Base-by-base conservation (phyloP, 2,113 vertebrate genomes). In the Rostratula benghalensis region DNA sequence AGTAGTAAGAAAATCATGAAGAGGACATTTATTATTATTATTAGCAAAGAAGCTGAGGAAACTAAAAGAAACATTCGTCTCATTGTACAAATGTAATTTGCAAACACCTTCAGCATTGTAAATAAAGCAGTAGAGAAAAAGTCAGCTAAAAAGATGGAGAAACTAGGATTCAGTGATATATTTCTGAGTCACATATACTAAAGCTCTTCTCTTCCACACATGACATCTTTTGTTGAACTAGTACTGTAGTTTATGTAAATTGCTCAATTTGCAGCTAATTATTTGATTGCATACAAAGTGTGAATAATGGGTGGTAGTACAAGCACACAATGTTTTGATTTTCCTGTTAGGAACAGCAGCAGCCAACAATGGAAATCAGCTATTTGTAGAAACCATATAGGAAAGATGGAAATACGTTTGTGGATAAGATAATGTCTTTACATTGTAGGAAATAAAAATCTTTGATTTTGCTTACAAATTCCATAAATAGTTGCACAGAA, bases 231-330 rank as follows among this genome's bases (percentile, higher is more conserved):
- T 89, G 53, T 77, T 87, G 56, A 93, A 28, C 31, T 93, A 59
- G 35, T 64, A 59, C 41, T 57, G 11, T 60, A 88, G 25, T 43
- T 90, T 56, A 79, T 89, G 59, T 30, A 94, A 93, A 95, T 96
- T 86, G 83, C 84, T 88, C 80, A 83, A 84, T 90, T 93, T 95
- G 19, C 46, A 89, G 51, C 75, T 96, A 94, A 90, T 97, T 94
- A 89, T 95, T 93, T 92, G 51, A 91, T 83, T 96, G 22, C 19
- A 81, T 76, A 60, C 17, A 56, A 74, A 91, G 10, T 54, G 39
- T 68, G 80, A 97, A 91, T 95, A 83, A 94, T 88, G 24, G 18
- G 10, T 13, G 11, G 19, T 46, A 91, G 12, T 82, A 90, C 25
- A 71, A 64, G 41, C 53, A 91, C 9, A n/a, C 31, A 83, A 14